Conservation (phyloP, 2,888 invertebrate genomes). For the Ethmia dodecea region DNA sequence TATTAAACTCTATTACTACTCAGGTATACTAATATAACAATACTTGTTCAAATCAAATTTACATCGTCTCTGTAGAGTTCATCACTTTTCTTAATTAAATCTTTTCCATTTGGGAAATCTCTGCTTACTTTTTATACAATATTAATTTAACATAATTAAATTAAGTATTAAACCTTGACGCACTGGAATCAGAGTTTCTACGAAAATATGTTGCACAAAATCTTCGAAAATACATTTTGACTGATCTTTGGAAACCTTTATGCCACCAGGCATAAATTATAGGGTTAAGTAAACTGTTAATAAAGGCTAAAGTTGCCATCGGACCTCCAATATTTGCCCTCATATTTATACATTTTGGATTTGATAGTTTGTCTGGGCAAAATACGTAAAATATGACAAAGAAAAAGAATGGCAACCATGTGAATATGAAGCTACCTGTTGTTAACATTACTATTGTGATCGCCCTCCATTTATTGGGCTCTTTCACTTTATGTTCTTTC, state of each 20-base stretch:
- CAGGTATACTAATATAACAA: too few species aligned
- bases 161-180: too few species aligned
- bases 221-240: slow-evolving; percentile 43
- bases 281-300: slow-evolving; percentile 80
- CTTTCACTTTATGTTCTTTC: slow-evolving; percentile 33
- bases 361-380: slow-evolving; percentile 63
- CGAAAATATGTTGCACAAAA: slow-evolving; percentile 29
- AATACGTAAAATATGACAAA: slow-evolving; percentile 72
- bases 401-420: slow-evolving; percentile 82
- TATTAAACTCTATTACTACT: too few species aligned
- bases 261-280: slow-evolving; percentile 85
- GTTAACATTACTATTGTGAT: slow-evolving; percentile 80
- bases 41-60: too few species aligned
- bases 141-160: too few species aligned
- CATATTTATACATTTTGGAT: slow-evolving; percentile 64
- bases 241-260: slow-evolving; percentile 78
- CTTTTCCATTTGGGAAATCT: too few species aligned
- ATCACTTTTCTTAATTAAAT: too few species aligned
- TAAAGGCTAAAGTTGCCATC: slow-evolving; percentile 76
- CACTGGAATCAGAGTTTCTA: too few species aligned
- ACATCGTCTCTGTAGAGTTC: too few species aligned
- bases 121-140: too few species aligned
- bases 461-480: slow-evolving; percentile 77
- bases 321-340: slow-evolving; percentile 77
- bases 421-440: slow-evolving; percentile 77